A percentile compares a stretch with the other conserved stretches of the same genome.
Conservation (phyloP, 2,888 invertebrate genomes). For the Liopterus haemorrhoidalis region DNA sequence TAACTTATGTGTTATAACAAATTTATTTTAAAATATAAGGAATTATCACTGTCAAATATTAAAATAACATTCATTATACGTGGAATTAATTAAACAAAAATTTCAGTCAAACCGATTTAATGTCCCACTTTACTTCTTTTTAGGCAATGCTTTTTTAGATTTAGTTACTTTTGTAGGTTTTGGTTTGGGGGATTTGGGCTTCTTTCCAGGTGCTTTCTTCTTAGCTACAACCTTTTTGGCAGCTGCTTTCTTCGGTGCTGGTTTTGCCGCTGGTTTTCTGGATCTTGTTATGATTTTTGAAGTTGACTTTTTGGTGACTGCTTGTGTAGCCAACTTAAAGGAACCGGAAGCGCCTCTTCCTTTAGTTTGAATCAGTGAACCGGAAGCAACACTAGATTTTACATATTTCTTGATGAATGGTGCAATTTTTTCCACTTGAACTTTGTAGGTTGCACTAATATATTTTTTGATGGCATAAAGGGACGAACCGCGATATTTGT, state of each 20-base stretch:
- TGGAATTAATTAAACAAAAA: too few species aligned
- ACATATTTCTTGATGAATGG: conserved; percentile 56
- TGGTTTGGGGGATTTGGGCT: conserved; percentile 32
- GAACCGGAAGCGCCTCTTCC: conserved; percentile 53
- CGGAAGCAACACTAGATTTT: conserved; percentile 52
- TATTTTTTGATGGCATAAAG: conserved; percentile 58
- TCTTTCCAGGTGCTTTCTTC: too few species aligned
- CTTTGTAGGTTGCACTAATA: conserved; percentile 53
- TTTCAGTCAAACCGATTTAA: too few species aligned
- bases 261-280: conserved; percentile 25
- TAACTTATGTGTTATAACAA: too few species aligned
- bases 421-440: conserved; percentile 53
- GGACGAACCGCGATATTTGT: conserved; percentile 55
- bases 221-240: too few species aligned
- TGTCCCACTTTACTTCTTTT: too few species aligned
- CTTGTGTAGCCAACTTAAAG: conserved; percentile 44
- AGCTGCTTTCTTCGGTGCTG: conserved; percentile 2
- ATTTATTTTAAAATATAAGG: too few species aligned
- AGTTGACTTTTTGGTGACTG: conserved; percentile 20
- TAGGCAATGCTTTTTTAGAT: too few species aligned
- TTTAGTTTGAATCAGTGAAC: conserved; percentile 52
- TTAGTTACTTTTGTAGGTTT: conserved; percentile 34
- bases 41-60: too few species aligned
- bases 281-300: conserved; percentile 25
- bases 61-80: too few species aligned